Conservation (phyloP, 2,797 vertebrate genomes). For the Epinephelus malabaricus region DNA sequence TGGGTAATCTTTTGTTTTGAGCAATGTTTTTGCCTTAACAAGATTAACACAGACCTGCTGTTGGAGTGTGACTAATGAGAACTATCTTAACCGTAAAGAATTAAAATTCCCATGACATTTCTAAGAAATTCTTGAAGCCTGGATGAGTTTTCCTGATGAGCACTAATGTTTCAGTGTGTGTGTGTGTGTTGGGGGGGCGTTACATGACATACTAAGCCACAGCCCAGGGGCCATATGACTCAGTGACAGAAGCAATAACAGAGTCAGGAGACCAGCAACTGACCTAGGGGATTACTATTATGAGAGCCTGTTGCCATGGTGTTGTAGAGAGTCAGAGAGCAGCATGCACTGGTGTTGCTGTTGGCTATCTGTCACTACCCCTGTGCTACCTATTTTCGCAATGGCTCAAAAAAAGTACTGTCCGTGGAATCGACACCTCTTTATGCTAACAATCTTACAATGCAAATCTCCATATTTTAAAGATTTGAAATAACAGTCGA, state of each 20-base stretch:
- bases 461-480: background rate
- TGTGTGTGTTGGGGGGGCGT: too few species aligned
- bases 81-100: background rate
- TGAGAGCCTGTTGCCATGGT: slow-evolving; percentile 67
- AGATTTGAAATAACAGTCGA: background rate
- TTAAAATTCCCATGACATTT: slow-evolving; percentile 25
- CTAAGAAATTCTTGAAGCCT: background rate
- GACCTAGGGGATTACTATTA: slow-evolving; percentile 51
- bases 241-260: slow-evolving; percentile 52
- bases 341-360: slow-evolving; percentile 24
- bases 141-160: background rate
- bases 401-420: background rate
- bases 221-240: slow-evolving; percentile 34
- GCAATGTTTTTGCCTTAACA: background rate
- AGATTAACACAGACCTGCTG: background rate
- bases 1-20: background rate
- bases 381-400: slow-evolving; percentile 1
- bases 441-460: background rate
- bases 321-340: slow-evolving; percentile 33
- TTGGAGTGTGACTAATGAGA: background rate
- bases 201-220: slow-evolving; percentile 39
- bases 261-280: slow-evolving; percentile 54
- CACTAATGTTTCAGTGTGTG: slow-evolving; percentile 8
- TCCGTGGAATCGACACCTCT: background rate
- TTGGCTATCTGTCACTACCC: slow-evolving; percentile 28